Evolutionary conservation across 2,113 vertebrate genomes (phyloP).

Genomic region (Aplodontia rufa): DNA sequence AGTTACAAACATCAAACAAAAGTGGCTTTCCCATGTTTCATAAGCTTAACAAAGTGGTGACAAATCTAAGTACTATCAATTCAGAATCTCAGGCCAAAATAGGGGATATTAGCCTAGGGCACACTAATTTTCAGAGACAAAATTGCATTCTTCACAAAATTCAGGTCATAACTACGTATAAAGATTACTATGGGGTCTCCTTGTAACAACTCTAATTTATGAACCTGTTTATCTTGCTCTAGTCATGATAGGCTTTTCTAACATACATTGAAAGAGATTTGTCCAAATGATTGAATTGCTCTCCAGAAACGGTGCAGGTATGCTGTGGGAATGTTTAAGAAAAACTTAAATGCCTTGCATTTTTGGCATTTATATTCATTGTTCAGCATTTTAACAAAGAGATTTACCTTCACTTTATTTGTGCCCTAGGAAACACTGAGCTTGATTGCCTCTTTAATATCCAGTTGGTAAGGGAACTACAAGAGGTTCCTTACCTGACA

Average conservation of each 20-base stretch:
- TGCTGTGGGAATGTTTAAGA: neutral
- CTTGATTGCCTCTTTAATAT: conserved; percentile 35
- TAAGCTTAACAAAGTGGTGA: conserved; percentile 14
- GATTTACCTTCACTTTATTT: conserved; percentile 14
- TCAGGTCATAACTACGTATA: conserved; percentile 9
- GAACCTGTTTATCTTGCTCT: conserved; percentile 18
- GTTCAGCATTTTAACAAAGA: conserved; percentile 22
- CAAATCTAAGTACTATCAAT: neutral
- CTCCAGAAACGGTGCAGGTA: neutral
- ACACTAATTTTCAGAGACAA: conserved; percentile 35
- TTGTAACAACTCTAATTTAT: conserved; percentile 11
- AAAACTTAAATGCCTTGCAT: conserved; percentile 34
- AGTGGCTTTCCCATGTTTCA: neutral
- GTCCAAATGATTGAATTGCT: conserved; percentile 1
- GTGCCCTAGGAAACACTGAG: neutral
- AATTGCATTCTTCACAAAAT: conserved; percentile 48
- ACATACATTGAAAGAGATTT: neutral
- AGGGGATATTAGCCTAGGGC: neutral
- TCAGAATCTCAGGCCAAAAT: conserved; percentile 26
- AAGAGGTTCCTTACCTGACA: neutral
- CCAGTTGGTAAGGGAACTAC: neutral
- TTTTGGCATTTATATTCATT: conserved; percentile 24
- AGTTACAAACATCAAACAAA: neutral
- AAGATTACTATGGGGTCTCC: neutral
- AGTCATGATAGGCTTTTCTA: neutral